phyloP scores from a whole-genome alignment of 2,888 invertebrate species.

The Cataglyphis rosenhaueri region DNA sequence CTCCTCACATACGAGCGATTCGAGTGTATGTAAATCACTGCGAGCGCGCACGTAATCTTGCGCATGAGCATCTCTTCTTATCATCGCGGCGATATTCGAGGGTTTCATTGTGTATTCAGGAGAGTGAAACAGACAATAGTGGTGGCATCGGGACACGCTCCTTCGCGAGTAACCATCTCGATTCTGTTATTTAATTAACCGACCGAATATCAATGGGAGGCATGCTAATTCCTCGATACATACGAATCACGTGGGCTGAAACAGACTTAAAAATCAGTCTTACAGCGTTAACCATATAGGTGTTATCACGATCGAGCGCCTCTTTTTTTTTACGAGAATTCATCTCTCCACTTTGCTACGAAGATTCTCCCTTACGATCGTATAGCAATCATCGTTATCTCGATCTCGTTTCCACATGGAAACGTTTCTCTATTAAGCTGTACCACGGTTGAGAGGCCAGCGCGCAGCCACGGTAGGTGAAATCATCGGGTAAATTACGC shows the following conservation, averaged over 20 bases:
- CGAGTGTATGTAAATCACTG: slow-evolving; percentile 43
- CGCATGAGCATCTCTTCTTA: slow-evolving; percentile 19
- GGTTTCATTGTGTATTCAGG: slow-evolving; percentile 24
- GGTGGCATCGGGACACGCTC: slow-evolving; percentile 38
- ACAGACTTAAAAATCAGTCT: slow-evolving; percentile 47
- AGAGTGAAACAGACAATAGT: not conserved
- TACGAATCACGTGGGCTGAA: slow-evolving; percentile 55
- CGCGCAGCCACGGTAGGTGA: slow-evolving; percentile 40
- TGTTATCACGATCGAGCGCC: slow-evolving; percentile 64
- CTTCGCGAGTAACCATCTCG: slow-evolving; percentile 36
- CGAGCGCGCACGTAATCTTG: slow-evolving; percentile 26
- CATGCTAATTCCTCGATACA: slow-evolving; percentile 55
- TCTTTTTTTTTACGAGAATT: slow-evolving; percentile 29
- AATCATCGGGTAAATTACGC: slow-evolving; percentile 67
- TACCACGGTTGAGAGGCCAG: slow-evolving; percentile 34
- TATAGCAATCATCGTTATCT: slow-evolving; percentile 67
- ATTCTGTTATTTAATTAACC: slow-evolving; percentile 67
- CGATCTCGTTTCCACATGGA: slow-evolving; percentile 67
- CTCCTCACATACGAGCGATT: slow-evolving; percentile 7
- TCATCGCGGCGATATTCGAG: slow-evolving; percentile 31
- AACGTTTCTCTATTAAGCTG: slow-evolving; percentile 66
- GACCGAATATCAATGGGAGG: slow-evolving; percentile 53
- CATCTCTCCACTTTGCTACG: slow-evolving; percentile 39
- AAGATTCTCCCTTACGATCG: slow-evolving; percentile 56
- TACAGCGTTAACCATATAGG: slow-evolving; percentile 37